Base-by-base conservation (phyloP, 2,888 invertebrate species). In the Oscheius sp. region DNA sequence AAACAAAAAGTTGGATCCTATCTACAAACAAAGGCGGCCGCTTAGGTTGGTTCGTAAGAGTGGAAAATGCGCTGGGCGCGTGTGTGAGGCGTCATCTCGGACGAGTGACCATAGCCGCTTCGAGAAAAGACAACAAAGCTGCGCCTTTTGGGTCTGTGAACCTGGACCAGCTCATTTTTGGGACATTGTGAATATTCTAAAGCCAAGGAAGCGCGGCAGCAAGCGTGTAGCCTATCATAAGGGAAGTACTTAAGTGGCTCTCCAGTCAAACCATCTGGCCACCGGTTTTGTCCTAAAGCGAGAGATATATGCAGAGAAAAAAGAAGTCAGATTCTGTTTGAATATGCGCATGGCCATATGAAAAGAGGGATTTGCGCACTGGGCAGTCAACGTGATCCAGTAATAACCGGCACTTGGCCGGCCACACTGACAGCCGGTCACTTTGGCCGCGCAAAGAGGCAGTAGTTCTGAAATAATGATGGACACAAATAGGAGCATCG, bases 31-130 rank as follows among this genome's bases (percentile, higher is more conserved):
- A 51, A 66, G 51, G 29, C 35, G 51, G 55, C 42, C 13, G 68
- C 68, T 68, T 55, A 68, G 68, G 53, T 53, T 68, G 21, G 68
- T 35, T 53, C 68, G 68, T 68, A 68, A 37, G 68, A 68, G 68
- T 53, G 55, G 37, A 68, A 68, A 55, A 55, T 55, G 68, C 68
- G 68, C 68, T 35, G 55, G 68, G 68, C 42, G 68, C 68, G 68
- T 68, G 68, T 68, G 68, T 55, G 68, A 68, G 68, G 68, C 68
- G 68, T 68, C 68, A 68, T 68, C 55, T 68, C 68, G 53, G 68
- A 68, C 68, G 68, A 68, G 68, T 68, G 68, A 68, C 68, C 68
- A 53, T 51, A 55, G 68, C 42, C 68, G 68, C 35, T 11, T 63
- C 63, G 63, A n/a, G 63, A 63, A 63, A 53, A 68, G 68, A 68